Evolutionary conservation across 2,888 invertebrate species (phyloP).

Genomic region (Argyresthia goedartella): DNA sequence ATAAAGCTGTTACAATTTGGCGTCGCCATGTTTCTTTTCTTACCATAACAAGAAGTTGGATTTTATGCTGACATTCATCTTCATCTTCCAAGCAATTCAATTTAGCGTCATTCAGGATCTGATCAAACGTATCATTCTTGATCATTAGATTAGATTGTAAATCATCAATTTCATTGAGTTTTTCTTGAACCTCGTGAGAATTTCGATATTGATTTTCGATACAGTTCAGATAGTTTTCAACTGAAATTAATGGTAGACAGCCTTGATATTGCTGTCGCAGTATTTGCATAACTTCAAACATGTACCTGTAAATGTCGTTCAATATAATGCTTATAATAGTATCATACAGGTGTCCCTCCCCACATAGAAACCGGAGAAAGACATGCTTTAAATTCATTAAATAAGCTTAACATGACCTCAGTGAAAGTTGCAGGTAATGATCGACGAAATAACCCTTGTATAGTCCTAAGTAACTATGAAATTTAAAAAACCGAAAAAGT

Average conservation of each 20-base stretch:
- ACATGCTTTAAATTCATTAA: no score
- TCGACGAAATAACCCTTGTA: no score
- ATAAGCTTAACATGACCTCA: no score
- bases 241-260: constrained; percentile 37
- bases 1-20: background rate
- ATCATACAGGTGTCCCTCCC: no score
- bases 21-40: background rate
- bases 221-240: constrained; percentile 46
- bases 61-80: constrained; percentile 42
- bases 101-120: constrained; percentile 41
- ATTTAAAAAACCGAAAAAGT: no score
- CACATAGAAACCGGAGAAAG: no score
- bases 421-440: no score
- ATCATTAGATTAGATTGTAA: constrained; percentile 37
- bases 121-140: constrained; percentile 48
- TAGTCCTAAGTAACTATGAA: no score
- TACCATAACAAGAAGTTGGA: constrained; percentile 42
- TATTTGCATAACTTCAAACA: constrained; percentile 45
- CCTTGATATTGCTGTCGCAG: constrained; percentile 58
- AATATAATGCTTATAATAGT: no score
- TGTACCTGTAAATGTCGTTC: constrained; percentile 31
- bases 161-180: constrained; percentile 48
- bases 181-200: constrained; percentile 33
- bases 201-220: constrained; percentile 39
- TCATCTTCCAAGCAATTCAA: constrained; percentile 38